Base-by-base conservation (phyloP, 1,140 invertebrate species). In the Nasonia giraulti region DNA sequence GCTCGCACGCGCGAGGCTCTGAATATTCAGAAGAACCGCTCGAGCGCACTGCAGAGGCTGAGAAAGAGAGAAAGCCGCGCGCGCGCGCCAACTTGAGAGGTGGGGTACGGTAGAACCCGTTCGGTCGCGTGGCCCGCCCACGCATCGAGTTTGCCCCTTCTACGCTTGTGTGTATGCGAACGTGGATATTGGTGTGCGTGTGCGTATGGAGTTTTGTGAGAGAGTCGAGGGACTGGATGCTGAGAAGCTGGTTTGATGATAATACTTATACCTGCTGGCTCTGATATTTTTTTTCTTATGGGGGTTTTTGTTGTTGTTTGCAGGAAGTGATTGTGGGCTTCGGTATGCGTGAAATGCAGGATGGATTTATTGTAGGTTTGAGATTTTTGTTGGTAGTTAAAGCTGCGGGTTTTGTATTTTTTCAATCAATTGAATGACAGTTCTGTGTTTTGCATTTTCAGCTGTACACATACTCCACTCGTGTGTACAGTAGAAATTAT, bases 61-160 rank as follows among this genome's bases (percentile, higher is more conserved):
- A 69, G 73, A 40, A 23, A 55, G 69, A 47, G 23, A 74, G 37
- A 75, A 27, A 75, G 40, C 23, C n/a, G 47, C 12, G 62, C 80
- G 62, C 80, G 68, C 62, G 23, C 17, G 69, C 62, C 37, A 78
- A 33, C 17, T 62, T 8, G 40, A 50, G 55, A 81, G 84, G 80
- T 81, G 80, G 80, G 75, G 75, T 75, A 17, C 37, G 20, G 23
- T 62, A 17, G 66, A 83, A 86, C 82, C 76, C 85, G 80, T 86
- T 79, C 31, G 69, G 85, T 86, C 85, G 85, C 85, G 85, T 86
- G 85, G 85, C 80, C 85, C 85, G 80, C 85, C 85, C 74, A 86
- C 85, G 80, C 85, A 81, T 50, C 4, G 1, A 11, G 37, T n/a
- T 80, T 14, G 83, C 83, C 83, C 78, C 83, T 73, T 84, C 27